Conservation (phyloP, 2,888 invertebrate species). For the Pharmacophagus antenor region DNA sequence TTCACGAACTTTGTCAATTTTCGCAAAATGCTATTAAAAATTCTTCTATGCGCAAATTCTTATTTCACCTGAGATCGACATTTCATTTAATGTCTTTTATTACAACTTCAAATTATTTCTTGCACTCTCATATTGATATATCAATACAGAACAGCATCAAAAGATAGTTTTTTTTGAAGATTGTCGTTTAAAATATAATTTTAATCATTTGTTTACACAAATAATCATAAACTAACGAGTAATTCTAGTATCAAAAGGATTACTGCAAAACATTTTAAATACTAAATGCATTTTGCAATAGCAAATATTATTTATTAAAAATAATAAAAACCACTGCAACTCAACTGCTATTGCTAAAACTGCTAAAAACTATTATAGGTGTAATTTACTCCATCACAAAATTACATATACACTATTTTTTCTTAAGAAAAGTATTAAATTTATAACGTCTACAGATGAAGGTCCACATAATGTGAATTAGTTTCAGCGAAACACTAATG, state of each 20-base stretch:
- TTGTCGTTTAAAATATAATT: background rate
- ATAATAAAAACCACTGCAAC: too few species aligned
- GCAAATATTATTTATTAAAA: too few species aligned
- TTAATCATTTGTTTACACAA: background rate
- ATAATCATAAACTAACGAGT: background rate
- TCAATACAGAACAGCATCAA: background rate
- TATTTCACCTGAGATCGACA: constrained; percentile 24
- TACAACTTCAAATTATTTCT: background rate
- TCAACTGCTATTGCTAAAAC: too few species aligned
- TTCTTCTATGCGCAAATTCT: constrained; percentile 62
- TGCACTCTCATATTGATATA: background rate
- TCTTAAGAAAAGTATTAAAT: too few species aligned
- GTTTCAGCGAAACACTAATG: constrained; percentile 66
- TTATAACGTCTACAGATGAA: too few species aligned
- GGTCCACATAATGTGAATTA: constrained; percentile 74
- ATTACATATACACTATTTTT: too few species aligned
- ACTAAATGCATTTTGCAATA: too few species aligned
- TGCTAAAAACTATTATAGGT: too few species aligned
- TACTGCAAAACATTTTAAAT: too few species aligned
- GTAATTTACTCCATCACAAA: too few species aligned
- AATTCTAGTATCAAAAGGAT: too few species aligned
- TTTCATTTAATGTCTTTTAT: constrained; percentile 20
- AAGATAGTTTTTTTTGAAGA: background rate
- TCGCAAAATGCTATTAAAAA: constrained; percentile 75
- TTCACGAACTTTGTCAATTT: constrained; percentile 80